Evolutionary conservation across 2,797 vertebrate species (phyloP).

Genomic region (Kryptolebias ocellatus): DNA sequence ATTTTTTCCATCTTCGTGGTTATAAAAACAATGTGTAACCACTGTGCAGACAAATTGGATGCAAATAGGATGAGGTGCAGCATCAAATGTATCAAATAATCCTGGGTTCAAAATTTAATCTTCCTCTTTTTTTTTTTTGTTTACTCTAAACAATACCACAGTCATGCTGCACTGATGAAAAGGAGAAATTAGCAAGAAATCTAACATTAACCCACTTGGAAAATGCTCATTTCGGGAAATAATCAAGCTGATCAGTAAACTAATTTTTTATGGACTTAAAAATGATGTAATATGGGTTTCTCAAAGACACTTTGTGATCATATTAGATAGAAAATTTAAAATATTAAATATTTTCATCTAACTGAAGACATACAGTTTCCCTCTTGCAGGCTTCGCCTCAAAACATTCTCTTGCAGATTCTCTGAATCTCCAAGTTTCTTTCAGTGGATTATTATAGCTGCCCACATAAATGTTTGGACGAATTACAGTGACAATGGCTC

Average conservation of each 20-base stretch:
- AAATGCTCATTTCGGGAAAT: too few relatives aligned
- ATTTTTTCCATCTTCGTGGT: not conserved
- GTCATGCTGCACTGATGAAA: too few relatives aligned
- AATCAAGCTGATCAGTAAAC: too few relatives aligned
- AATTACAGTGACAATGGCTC: conserved; percentile 13
- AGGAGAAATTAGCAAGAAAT: too few relatives aligned
- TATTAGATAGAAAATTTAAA: too few relatives aligned
- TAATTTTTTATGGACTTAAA: too few relatives aligned
- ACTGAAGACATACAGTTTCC: too few relatives aligned
- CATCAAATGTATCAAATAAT: not conserved
- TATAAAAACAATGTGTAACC: not conserved
- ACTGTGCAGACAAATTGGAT: not conserved
- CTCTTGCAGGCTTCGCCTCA: not conserved
- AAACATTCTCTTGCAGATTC: conserved; percentile 6
- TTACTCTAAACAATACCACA: too few relatives aligned
- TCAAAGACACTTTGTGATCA: too few relatives aligned
- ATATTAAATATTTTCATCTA: too few relatives aligned
- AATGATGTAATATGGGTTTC: too few relatives aligned
- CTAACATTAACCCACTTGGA: too few relatives aligned
- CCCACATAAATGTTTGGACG: conserved; percentile 7
- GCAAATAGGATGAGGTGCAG: not conserved
- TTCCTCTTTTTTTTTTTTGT: not conserved
- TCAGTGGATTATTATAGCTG: conserved; percentile 30
- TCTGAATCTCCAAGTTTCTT: conserved; percentile 25
- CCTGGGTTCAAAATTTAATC: not conserved